These are phyloP conservation scores for Microvelia longipes DNA, from an alignment of 1,140 invertebrate species.

Conservation along the genomic window DNA sequence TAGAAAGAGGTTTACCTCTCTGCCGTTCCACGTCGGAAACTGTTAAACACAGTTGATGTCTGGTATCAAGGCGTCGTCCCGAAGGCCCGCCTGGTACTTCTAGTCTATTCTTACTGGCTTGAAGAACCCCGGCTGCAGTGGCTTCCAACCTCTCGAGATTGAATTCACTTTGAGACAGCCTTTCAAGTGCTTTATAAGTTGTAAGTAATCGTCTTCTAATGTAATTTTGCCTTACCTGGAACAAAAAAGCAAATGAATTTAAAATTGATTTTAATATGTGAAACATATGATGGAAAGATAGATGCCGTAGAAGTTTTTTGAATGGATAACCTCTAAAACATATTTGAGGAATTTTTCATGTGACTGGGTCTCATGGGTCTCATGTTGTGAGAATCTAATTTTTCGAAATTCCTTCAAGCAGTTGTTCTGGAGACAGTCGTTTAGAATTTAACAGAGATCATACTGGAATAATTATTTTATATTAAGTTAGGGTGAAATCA, in stretches of 20 bases:
- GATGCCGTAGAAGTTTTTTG: no score
- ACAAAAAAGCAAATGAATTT: constrained; percentile 10
- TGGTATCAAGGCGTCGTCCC: constrained; percentile 30
- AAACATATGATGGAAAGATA: no score
- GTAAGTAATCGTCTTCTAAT: constrained; percentile 55
- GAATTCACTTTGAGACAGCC: constrained; percentile 66
- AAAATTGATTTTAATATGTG: no score
- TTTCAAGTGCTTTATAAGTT: constrained; percentile 63
- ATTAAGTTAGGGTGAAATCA: no score
- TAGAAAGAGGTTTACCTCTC: constrained; percentile 62
- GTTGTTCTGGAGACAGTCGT: no score
- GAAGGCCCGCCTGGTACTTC: constrained; percentile 26
- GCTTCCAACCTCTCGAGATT: constrained; percentile 58
- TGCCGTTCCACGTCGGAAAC: constrained; percentile 64
- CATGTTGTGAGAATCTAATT: no score
- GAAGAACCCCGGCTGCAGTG: constrained; percentile 30
- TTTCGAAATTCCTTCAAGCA: no score
- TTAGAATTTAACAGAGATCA: no score
- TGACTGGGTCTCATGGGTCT: no score
- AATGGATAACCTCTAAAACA: no score
- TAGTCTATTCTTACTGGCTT: constrained; percentile 7
- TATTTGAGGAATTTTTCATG: no score
- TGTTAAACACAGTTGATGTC: constrained; percentile 43
- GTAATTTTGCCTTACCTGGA: constrained; percentile 52
- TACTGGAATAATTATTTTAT: no score